Base-by-base conservation (phyloP, 1,140 invertebrate genomes). In the Bombus impatiens region DNA sequence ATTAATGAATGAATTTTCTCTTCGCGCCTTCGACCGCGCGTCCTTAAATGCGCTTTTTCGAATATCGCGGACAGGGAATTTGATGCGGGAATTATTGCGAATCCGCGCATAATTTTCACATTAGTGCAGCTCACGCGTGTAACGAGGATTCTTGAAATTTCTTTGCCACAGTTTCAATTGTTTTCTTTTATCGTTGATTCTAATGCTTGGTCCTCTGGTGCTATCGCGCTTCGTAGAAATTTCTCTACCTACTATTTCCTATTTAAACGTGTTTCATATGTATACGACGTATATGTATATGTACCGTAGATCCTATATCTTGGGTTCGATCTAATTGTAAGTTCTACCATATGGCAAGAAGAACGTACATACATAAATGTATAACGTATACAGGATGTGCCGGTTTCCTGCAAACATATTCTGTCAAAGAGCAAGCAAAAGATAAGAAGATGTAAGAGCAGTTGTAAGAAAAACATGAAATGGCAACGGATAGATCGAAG, bases 1-100 rank as follows among this genome's bases (percentile, higher is more conserved):
- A 85, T 85, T 85, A 85, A 85, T 85, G 83, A 85, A 85, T 85
- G 78, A 85, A 85, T 85, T 85, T 85, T 80, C 83, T 85, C 83
- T 85, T 80, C 83, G 83, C 83, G 83, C 67, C 83, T 85, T 85
- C 57, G 57, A 10, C 77, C 32, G 75, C 65, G 37, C 75, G 77
- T 84, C 75, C 82, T 84, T 84, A 84, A 78, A 68, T 57, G 35
- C 28, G 47, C 42, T 65, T 68, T 65, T 80, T 65, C 68, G 80
- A 80, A 74, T 85, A 85, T 80, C 68, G 47, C 68, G 42, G 59
- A 32, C 42, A 32, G 68, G 68, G 78, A 78, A 79, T 72, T 85
- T 42, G 32, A 62, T 72, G 78, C 42, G 78, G 68, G 53, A 85
- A 74, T 80, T 85, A 80, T 65, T 84, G 53, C 77, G 32, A 40